Evolutionary conservation across 1,140 invertebrate genomes (phyloP), one percentile per base, ranked within the genome.

Genomic region (Venturia canescens): DNA sequence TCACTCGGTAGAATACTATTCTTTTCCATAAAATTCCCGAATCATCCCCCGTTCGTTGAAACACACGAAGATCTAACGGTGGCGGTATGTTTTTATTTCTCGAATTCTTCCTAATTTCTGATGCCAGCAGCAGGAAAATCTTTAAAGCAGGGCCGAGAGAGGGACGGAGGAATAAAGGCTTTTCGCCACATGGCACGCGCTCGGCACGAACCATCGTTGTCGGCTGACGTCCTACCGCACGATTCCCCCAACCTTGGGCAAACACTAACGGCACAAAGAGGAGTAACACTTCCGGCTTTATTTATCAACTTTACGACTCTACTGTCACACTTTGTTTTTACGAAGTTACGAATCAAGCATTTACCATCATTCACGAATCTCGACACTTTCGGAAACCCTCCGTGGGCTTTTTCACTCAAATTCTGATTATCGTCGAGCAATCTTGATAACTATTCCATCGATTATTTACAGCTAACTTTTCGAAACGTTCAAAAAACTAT

Each of bases 181-280:
- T 70, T 80, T 69, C 72, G 63, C 70, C 80, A 80, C 80, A 80
- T 80, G 80, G 80, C 80, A 80, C 72, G 53, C 80, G 63, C 66
- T 53, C 48, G 53, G 16, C 72, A 75, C 53, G 72, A 75, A 75
- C 29, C 53, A 57, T 75, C 53, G 26, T 70, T 29, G 4, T 23
- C 57, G 57, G 57, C 57, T 63, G 50, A 53, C 50, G 50, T 53
- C 31, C 31, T 34, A 34, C 31, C 31, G 31, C n/a, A n/a, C 31
- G 31, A 34, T 34, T 34, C 31, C 31, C 7, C 31, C 31, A 34
- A 34, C 31, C 31, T 34, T 34, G 31, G 31, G 31, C 31, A 34
- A 34, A 34, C 31, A 34, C 31, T 53, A 53, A 53, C 50, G 50
- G n/a, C 50, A n/a, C 50, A 53, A 48, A 53, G 50, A 53, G n/a